phyloP scores from a whole-genome alignment of 2,797 vertebrate genomes.

The Scomberomorus guttatus region DNA sequence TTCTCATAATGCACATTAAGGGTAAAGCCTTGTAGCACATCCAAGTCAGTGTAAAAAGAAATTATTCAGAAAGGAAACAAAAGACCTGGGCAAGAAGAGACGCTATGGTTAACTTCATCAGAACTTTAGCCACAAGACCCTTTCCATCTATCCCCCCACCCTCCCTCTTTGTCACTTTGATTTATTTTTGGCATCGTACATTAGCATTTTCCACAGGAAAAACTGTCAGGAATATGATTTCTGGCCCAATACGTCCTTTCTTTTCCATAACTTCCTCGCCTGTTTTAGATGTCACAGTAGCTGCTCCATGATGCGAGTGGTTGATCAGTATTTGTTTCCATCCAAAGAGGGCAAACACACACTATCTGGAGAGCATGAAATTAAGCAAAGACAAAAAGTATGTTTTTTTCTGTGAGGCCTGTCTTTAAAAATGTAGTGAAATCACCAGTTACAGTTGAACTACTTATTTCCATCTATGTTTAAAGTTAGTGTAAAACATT shows the following conservation, averaged over 20 bases:
- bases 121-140: constrained; percentile 79
- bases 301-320: constrained; percentile 74
- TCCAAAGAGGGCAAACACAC: constrained; percentile 34
- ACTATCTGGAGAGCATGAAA: constrained; percentile 35
- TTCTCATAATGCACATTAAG: constrained; percentile 83
- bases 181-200: constrained; percentile 81
- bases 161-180: constrained; percentile 82
- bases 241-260: constrained; percentile 69
- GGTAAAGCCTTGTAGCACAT: constrained; percentile 75
- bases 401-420: constrained; percentile 15
- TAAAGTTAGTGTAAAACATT: constrained; percentile 4
- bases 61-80: constrained; percentile 84
- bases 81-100: constrained; percentile 75
- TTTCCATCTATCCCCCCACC: constrained; percentile 70
- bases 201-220: constrained; percentile 83
- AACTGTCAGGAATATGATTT: constrained; percentile 82
- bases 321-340: constrained; percentile 69
- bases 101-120: constrained; percentile 82
- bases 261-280: constrained; percentile 82
- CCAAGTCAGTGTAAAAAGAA: constrained; percentile 79
- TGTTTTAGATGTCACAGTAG: constrained; percentile 76
- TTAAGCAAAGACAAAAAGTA: constrained; percentile 22
- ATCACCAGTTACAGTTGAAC: constrained; percentile 6
- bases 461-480: not conserved
- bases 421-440: constrained; percentile 21